Conservation (phyloP, 2,888 invertebrate species). For the Lysandra coridon region DNA sequence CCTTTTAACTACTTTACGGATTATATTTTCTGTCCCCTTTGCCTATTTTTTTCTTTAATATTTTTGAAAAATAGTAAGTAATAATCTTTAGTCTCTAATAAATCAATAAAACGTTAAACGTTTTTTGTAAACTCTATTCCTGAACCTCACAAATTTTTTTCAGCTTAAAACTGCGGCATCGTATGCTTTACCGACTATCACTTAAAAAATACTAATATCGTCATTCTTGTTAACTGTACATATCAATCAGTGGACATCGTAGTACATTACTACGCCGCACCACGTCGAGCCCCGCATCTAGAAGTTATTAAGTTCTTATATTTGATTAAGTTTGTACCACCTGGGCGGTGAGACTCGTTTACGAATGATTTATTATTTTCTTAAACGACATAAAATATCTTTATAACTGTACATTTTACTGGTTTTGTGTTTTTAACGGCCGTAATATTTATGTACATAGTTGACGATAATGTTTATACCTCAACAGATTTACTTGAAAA, state of each 20-base stretch:
- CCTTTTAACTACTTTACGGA: constrained; percentile 12
- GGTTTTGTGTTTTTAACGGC: constrained; percentile 24
- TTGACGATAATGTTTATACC: constrained; percentile 16
- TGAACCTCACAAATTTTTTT: too few relatives aligned
- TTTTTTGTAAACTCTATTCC: too few relatives aligned
- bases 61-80: too few relatives aligned
- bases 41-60: too few relatives aligned
- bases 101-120: too few relatives aligned
- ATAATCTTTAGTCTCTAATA: too few relatives aligned
- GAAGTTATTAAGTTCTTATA: constrained; percentile 29
- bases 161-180: neutral
- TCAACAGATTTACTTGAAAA: neutral
- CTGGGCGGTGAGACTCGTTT: constrained; percentile 29
- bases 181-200: neutral
- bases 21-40: neutral
- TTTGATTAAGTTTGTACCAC: constrained; percentile 30
- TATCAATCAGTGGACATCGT: neutral
- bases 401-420: constrained; percentile 28
- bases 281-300: constrained; percentile 1
- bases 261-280: neutral
- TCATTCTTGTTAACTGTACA: constrained; percentile 5
- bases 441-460: constrained; percentile 21
- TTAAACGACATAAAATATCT: constrained; percentile 29
- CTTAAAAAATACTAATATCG: neutral
- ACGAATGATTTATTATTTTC: constrained; percentile 25